Evolutionary conservation across 2,888 invertebrate species (phyloP).

Genomic region (Caenorhabditis zanzibari): DNA sequence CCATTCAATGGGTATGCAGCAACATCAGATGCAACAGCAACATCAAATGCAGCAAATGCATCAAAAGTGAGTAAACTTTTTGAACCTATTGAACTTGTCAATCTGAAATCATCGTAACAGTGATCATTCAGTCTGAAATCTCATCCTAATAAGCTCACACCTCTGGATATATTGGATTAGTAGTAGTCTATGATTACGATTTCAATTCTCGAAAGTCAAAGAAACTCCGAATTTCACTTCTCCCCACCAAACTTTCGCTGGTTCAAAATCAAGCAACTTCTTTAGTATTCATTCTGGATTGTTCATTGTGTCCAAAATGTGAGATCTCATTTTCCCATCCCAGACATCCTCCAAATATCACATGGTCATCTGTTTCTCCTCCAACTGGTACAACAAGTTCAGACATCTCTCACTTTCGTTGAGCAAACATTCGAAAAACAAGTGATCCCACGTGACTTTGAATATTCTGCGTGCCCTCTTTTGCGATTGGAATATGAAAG

Average conservation of each 20-base stretch:
- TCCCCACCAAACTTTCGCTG: too few relatives aligned
- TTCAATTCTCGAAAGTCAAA: too few relatives aligned
- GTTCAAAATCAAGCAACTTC: too few relatives aligned
- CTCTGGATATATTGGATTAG: neutral
- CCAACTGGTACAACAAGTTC: slow-evolving; percentile 22
- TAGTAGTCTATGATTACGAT: neutral
- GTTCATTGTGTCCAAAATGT: slow-evolving; percentile 13
- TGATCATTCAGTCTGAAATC: neutral
- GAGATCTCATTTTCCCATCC: neutral
- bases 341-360: slow-evolving; percentile 27
- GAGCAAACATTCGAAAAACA: slow-evolving; percentile 37
- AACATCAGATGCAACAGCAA: slow-evolving; percentile 47
- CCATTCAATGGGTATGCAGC: slow-evolving; percentile 38
- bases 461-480: slow-evolving; percentile 1
- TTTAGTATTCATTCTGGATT: too few relatives aligned
- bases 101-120: neutral
- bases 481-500: slow-evolving; percentile 13
- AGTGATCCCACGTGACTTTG: slow-evolving; percentile 31
- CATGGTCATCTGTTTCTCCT: slow-evolving; percentile 12
- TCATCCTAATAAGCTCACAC: neutral
- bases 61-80: slow-evolving; percentile 31
- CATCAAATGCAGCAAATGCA: slow-evolving; percentile 54
- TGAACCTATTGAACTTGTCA: neutral
- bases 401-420: slow-evolving; percentile 37
- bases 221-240: neutral